Conservation (phyloP, 1,140 invertebrate genomes). For the Pemphigus obesinymphae region DNA sequence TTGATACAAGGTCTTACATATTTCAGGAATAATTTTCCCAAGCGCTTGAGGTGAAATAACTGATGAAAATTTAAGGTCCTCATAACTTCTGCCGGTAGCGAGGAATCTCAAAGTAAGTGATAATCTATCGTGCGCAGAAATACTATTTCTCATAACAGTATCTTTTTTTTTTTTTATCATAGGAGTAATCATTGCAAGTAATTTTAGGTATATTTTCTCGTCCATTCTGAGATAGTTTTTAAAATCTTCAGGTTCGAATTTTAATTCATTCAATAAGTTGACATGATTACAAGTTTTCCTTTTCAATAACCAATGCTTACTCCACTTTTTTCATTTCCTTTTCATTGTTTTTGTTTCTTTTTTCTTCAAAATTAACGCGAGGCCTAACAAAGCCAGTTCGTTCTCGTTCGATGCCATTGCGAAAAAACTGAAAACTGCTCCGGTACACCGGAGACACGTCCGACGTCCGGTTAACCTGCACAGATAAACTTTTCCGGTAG, state of each 20-base stretch:
- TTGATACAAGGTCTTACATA: slow-evolving; percentile 46
- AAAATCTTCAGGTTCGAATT: neutral
- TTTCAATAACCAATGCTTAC: slow-evolving; percentile 15
- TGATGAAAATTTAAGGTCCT: slow-evolving; percentile 49
- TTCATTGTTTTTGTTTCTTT: slow-evolving; percentile 25
- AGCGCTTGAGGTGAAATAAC: slow-evolving; percentile 47
- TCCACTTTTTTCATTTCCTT: neutral
- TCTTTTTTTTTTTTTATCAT: neutral
- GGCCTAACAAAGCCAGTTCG: neutral
- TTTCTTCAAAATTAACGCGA: neutral
- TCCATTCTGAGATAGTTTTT: neutral
- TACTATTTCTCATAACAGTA: neutral
- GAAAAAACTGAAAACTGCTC: slow-evolving; percentile 19
- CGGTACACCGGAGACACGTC: neutral
- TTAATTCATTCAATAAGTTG: neutral
- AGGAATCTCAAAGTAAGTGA: neutral
- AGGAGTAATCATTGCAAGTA: neutral
- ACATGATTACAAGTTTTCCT: neutral
- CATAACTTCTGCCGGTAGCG: slow-evolving; percentile 48
- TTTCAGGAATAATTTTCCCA: slow-evolving; percentile 45
- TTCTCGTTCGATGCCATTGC: neutral
- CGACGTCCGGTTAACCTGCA: neutral
- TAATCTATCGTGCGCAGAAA: neutral
- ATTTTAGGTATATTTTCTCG: neutral
- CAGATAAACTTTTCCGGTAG: neutral